Base-by-base conservation (phyloP, 2,113 vertebrate species). In the Myiopsitta monachus region DNA sequence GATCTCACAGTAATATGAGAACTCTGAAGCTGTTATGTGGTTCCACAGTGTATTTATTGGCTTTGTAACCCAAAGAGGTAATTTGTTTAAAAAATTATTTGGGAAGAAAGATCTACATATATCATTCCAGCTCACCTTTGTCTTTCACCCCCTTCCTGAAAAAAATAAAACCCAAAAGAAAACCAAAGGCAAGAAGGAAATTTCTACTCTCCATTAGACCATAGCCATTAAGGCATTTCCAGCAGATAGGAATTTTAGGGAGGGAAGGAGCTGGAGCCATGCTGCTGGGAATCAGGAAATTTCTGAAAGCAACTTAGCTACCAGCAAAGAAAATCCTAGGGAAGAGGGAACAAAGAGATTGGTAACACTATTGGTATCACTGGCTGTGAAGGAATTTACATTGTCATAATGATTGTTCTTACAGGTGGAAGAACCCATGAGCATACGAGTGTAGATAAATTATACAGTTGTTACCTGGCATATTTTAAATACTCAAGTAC, bases 11-110 rank as follows among this genome's bases (percentile, higher is more conserved):
- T 3, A 13, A 21, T 22, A 3, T 0, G 18, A 64, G 57, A 68
- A 59, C 18, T 27, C 69, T 72, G 77, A 64, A 64, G 19, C 14
- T 16, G 44, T 47, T 67, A 13, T 1, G 2, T 6, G 4, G 31
- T 28, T 49, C 28, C 2, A 0, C 0, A 0, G 26, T 41, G 22
- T n/a, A 1, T 21, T 87, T 67, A 7, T 6, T 10, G 9, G 41
- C 46, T 87, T 70, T 23, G 21, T 31, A 14, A 78, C 2, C 30
- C 15, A 23, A 83, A 78, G 28, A 17, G 74, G 62, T 39, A 33
- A 57, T 77, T 61, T 62, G 67, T 61, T 76, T 6, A 14, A 30
- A 62, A 61, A 44, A 31, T 2, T 1, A 15, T 36, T 57, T 4
- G 6, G 11, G 38, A 23, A 33, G 3, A 2, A 3, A 33, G 73